Conservation (phyloP, 2,888 invertebrate species). For the Lasioglossum vierecki region DNA sequence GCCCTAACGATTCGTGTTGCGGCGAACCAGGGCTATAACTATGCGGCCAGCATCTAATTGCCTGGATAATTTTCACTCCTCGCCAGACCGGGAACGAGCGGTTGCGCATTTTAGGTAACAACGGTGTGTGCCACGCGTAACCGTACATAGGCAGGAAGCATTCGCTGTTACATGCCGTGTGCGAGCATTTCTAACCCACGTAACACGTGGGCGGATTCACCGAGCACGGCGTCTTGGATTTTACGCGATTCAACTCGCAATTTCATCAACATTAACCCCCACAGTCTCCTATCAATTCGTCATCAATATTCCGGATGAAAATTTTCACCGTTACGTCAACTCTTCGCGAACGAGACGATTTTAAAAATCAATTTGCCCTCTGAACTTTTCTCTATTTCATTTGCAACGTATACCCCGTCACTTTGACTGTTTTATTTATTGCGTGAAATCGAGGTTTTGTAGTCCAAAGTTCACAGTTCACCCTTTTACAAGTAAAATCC, state of each 20-base stretch:
- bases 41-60: conserved; percentile 2
- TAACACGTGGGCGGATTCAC: conserved; percentile 54
- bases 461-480: too few relatives aligned
- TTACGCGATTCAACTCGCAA: not conserved
- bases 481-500: too few relatives aligned
- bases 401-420: too few relatives aligned
- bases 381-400: too few relatives aligned
- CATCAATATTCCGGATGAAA: too few relatives aligned
- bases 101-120: conserved; percentile 7
- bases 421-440: too few relatives aligned
- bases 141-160: conserved; percentile 40
- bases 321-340: too few relatives aligned
- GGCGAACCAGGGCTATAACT: not conserved
- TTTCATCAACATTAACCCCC: not conserved
- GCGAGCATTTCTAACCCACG: conserved; percentile 39
- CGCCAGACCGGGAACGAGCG: not conserved
- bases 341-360: too few relatives aligned
- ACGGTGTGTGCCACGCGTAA: conserved; percentile 21
- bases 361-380: too few relatives aligned
- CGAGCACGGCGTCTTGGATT: not conserved
- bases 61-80: conserved; percentile 10
- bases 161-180: conserved; percentile 39
- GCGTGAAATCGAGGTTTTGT: too few relatives aligned
- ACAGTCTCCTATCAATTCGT: too few relatives aligned
- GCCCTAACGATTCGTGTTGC: not conserved